These are phyloP conservation scores for Manduca sexta DNA, from an alignment of 1,140 invertebrate genomes.

Conservation along the genomic window DNA sequence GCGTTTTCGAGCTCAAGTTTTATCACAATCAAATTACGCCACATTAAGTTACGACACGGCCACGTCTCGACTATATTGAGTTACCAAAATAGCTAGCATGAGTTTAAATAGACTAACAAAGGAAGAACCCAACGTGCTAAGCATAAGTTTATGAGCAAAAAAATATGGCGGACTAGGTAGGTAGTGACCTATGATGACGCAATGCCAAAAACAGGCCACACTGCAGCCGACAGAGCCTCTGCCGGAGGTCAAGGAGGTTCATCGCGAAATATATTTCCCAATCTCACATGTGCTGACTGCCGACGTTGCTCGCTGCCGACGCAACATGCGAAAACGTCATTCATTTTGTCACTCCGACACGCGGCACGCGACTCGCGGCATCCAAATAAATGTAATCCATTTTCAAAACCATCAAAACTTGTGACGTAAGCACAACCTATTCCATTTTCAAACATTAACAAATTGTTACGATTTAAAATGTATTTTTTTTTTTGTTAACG, in stretches of 20 bases:
- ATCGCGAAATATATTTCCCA: slow-evolving; percentile 44
- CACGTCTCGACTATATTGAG: slow-evolving; percentile 46
- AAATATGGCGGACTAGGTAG: slow-evolving; percentile 63
- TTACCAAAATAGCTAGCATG: slow-evolving; percentile 48
- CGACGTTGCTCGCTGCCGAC: slow-evolving; percentile 5
- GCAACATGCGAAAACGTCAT: neutral
- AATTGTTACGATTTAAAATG: neutral
- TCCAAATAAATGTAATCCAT: too few species aligned
- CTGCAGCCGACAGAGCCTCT: slow-evolving; percentile 38
- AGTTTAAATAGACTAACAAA: slow-evolving; percentile 62
- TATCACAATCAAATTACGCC: slow-evolving; percentile 57
- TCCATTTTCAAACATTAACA: too few species aligned
- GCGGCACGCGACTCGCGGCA: neutral
- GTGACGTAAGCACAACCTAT: too few species aligned
- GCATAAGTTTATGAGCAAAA: slow-evolving; percentile 63
- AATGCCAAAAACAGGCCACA: slow-evolving; percentile 68
- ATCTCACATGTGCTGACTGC: slow-evolving; percentile 33
- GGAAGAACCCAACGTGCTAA: slow-evolving; percentile 58
- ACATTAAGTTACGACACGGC: slow-evolving; percentile 48
- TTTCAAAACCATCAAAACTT: too few species aligned
- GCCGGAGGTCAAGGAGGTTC: slow-evolving; percentile 61
- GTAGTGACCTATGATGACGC: slow-evolving; percentile 70
- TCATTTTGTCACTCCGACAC: neutral
- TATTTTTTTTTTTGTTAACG: neutral
- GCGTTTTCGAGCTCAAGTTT: slow-evolving; percentile 13